Conservation (phyloP, 2,113 vertebrate genomes). For the Athene cunicularia region DNA sequence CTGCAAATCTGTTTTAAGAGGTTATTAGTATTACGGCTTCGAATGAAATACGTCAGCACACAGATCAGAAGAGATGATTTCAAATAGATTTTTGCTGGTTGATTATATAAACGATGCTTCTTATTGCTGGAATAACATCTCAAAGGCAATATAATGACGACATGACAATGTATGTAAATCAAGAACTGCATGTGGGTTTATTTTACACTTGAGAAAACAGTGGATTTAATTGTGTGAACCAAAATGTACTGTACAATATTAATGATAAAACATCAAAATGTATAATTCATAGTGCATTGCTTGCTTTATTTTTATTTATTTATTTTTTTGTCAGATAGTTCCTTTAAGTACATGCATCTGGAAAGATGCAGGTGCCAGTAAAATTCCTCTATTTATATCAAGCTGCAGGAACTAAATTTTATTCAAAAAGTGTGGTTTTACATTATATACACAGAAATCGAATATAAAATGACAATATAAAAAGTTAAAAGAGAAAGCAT, state of each 20-base stretch:
- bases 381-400: constrained; percentile 91
- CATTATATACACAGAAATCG: constrained; percentile 96
- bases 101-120: constrained; percentile 53
- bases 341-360: constrained; percentile 87
- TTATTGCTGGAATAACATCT: constrained; percentile 59
- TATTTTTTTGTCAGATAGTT: constrained; percentile 83
- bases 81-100: constrained; percentile 13
- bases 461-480: constrained; percentile 99
- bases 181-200: constrained; percentile 98
- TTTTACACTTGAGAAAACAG: constrained; percentile 99
- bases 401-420: constrained; percentile 92
- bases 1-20: constrained; percentile 18
- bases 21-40: not conserved
- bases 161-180: constrained; percentile 87
- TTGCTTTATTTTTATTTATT: constrained; percentile 84
- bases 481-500: constrained; percentile 97
- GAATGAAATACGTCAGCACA: constrained; percentile 33
- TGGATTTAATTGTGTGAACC: constrained; percentile 89
- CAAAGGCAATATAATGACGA: constrained; percentile 75
- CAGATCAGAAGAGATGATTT: constrained; percentile 11
- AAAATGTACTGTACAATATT: constrained; percentile 93
- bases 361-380: constrained; percentile 87
- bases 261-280: constrained; percentile 94
- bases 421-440: constrained; percentile 92
- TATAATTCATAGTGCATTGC: constrained; percentile 90